Percentiles rank a stretch among this genome's conserved stretches.
These are phyloP conservation scores for Rhaphigaster nebulosa DNA, from an alignment of 2,888 invertebrate species.

Conservation along the genomic window DNA sequence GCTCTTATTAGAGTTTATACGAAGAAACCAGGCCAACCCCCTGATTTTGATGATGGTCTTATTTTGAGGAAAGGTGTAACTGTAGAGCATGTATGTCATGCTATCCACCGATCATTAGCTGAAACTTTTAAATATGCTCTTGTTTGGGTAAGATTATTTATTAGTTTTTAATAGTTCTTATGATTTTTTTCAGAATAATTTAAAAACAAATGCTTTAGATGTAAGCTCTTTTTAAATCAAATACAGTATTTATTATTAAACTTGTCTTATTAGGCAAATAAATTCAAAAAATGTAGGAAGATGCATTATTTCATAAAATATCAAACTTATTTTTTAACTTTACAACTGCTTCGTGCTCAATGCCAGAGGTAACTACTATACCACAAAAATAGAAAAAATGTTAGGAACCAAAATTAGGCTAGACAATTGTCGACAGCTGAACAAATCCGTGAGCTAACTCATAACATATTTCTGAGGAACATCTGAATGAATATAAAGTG, in stretches of 20 bases:
- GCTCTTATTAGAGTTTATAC: conserved; percentile 96
- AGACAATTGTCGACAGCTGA: too few relatives aligned
- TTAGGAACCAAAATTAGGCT: too few relatives aligned
- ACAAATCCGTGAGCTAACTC: too few relatives aligned
- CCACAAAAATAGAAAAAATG: too few relatives aligned
- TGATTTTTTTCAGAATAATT: conserved; percentile 29
- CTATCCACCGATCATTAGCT: conserved; percentile 94
- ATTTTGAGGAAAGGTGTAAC: conserved; percentile 92
- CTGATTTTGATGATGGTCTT: conserved; percentile 95
- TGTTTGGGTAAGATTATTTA: conserved; percentile 82
- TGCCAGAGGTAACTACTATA: too few relatives aligned
- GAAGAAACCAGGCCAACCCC: conserved; percentile 97
- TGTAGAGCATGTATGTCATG: conserved; percentile 97
- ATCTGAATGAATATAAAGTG: too few relatives aligned
- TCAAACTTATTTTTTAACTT: too few relatives aligned
- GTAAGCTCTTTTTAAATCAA: not conserved
- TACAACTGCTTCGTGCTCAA: too few relatives aligned
- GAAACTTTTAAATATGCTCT: conserved; percentile 95
- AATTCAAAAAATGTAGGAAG: too few relatives aligned
- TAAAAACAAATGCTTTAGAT: not conserved
- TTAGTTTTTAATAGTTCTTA: conserved; percentile 61
- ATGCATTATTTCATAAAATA: too few relatives aligned
- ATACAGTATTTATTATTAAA: not conserved
- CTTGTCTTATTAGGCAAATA: too few relatives aligned
- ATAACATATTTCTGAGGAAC: too few relatives aligned